phyloP scores from a whole-genome alignment of 2,113 vertebrate species.

The Aldabrachelys gigantea region DNA sequence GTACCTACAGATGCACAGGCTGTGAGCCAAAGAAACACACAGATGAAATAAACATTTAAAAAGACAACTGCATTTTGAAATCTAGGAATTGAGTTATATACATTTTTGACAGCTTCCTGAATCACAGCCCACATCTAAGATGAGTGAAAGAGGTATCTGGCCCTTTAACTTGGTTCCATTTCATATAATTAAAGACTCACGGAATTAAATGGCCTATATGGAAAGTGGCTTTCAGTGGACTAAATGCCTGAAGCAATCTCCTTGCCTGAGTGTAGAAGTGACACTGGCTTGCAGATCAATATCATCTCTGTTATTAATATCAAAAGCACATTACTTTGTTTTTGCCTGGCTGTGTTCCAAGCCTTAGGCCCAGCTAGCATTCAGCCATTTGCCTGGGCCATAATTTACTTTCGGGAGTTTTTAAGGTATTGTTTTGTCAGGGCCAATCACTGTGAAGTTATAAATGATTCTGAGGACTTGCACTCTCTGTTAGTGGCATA shows the following conservation, averaged over 20 bases:
- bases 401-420: slow-evolving; percentile 99
- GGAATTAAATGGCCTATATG: slow-evolving; percentile 94
- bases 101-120: slow-evolving; percentile 82
- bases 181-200: slow-evolving; percentile 96
- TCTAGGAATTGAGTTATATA: slow-evolving; percentile 82
- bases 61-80: slow-evolving; percentile 76
- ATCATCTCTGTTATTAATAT: slow-evolving; percentile 99
- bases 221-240: slow-evolving; percentile 94
- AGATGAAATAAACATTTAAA: slow-evolving; percentile 77
- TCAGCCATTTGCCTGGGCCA: slow-evolving; percentile 93
- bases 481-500: slow-evolving; percentile 87
- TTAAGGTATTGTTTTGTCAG: slow-evolving; percentile 99
- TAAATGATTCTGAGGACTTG: slow-evolving; percentile 93
- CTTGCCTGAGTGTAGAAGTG: slow-evolving; percentile 82
- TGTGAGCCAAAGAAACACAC: slow-evolving; percentile 72
- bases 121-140: slow-evolving; percentile 76
- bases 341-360: slow-evolving; percentile 91
- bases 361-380: slow-evolving; percentile 76
- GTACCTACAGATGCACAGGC: slow-evolving; percentile 78
- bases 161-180: slow-evolving; percentile 90
- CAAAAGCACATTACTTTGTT: slow-evolving; percentile 99
- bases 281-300: slow-evolving; percentile 92
- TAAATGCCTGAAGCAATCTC: slow-evolving; percentile 91
- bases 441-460: slow-evolving; percentile 98
- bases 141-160: slow-evolving; percentile 78